Evolutionary conservation across 2,113 vertebrate genomes (phyloP), one percentile per base, ranked within the genome.

Genomic region (Cephalopterus ornatus): DNA sequence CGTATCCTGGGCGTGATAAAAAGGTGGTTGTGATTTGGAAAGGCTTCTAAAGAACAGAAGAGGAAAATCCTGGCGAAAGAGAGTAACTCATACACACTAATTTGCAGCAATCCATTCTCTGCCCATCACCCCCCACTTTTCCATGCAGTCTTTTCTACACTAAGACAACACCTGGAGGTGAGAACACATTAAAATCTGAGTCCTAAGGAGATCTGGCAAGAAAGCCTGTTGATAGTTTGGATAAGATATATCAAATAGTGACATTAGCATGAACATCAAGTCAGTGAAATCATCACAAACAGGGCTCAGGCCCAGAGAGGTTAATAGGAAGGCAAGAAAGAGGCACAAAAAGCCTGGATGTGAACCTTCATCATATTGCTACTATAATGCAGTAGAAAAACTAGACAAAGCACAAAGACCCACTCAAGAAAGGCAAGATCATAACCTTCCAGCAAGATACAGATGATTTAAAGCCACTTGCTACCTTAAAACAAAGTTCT

Each of bases 11-110:
- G 20, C 8, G 8, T 12, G 37, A 70, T 30, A 80, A 74, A 74
- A 67, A 55, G 22, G n/a, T 9, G 6, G 26, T 11, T 87, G 24
- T 63, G n/a, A 49, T 37, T 78, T 71, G 10, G 56, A 92, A 80
- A 90, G 30, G 14, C 4, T 17, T 78, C 28, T 32, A 42, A 3
- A 67, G 37, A 87, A 21, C 17, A 39, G 11, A 81, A 63, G 11
- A 44, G 4, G 9, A 14, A 86, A 67, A 55, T 46, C 2, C 2
- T 3, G 4, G 15, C 7, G 4, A 3, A 61, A 63, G 42, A 58
- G 1, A 68, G 0, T 30, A 71, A 79, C 6, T 63, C 6, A 1
- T 5, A 62, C 7, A 44, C 2, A 56, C 2, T 17, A 12, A 53
- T 49, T 28, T 58, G 30, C 37, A 66, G 30, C 27, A 71, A 52